phyloP scores from a whole-genome alignment of 2,888 invertebrate species.

The Drosophila neutralis region DNA sequence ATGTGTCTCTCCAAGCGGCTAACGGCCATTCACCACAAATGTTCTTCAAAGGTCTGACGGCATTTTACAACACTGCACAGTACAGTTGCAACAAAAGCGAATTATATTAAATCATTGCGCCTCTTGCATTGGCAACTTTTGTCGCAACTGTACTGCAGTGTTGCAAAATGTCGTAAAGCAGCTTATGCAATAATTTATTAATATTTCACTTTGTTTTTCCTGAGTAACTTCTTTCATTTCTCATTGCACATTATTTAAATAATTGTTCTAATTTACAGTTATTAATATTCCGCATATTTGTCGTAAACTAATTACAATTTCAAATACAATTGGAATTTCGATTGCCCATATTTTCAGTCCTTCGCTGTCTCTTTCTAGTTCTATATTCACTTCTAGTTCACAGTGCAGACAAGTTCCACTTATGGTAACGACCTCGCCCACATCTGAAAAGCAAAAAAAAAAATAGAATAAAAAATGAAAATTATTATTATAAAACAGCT shows the following conservation, averaged over 20 bases:
- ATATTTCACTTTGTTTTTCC: neutral
- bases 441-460: conserved; percentile 13
- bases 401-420: conserved; percentile 40
- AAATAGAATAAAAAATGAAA: conserved; percentile 41
- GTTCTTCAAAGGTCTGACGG: neutral
- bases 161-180: neutral
- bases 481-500: conserved; percentile 75
- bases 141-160: neutral
- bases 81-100: conserved; percentile 33
- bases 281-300: neutral
- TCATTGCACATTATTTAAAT: neutral
- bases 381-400: neutral
- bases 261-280: neutral
- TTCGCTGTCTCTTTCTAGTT: neutral
- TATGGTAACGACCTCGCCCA: conserved; percentile 54
- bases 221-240: neutral
- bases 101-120: neutral
- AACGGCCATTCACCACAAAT: conserved; percentile 43
- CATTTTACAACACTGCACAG: conserved; percentile 29
- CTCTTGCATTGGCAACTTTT: neutral
- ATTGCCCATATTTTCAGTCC: conserved; percentile 15
- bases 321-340: neutral
- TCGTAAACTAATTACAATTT: neutral
- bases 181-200: neutral
- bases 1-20: conserved; percentile 11